Percentiles rank a stretch among this genome's conserved stretches.
Evolutionary conservation across 2,797 vertebrate species (phyloP).

Genomic region (Cichlasoma orientale): DNA sequence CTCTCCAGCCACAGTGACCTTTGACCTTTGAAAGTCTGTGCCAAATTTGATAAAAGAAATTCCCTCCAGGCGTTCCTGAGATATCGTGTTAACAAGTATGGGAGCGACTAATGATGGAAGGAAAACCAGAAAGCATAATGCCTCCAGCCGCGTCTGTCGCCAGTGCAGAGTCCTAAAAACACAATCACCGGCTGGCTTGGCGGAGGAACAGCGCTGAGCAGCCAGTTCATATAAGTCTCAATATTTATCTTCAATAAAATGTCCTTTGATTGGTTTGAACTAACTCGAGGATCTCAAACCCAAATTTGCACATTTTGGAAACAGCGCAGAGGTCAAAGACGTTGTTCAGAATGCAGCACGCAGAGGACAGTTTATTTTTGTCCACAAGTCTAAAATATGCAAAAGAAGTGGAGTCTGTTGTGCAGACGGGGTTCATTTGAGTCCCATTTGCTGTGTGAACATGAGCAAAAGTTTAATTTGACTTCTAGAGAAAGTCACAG

Average conservation of each 20-base stretch:
- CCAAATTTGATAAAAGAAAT: background rate
- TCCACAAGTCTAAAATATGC: constrained; percentile 13
- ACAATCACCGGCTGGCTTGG: background rate
- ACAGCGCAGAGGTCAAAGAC: constrained; percentile 29
- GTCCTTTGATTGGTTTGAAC: constrained; percentile 6
- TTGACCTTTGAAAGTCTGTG: background rate
- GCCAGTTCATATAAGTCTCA: constrained; percentile 20
- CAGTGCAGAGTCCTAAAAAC: background rate
- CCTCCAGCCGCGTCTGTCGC: background rate
- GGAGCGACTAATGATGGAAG: background rate
- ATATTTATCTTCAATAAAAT: constrained; percentile 37
- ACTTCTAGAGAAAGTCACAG: constrained; percentile 19
- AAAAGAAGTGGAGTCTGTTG: background rate
- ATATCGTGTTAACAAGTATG: background rate
- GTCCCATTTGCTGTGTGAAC: background rate
- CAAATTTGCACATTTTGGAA: constrained; percentile 10
- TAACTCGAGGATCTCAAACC: constrained; percentile 5
- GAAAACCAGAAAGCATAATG: background rate
- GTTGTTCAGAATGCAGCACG: background rate
- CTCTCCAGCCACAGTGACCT: background rate
- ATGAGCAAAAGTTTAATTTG: constrained; percentile 25
- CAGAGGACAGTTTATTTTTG: constrained; percentile 10
- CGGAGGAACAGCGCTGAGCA: constrained; percentile 10
- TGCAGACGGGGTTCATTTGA: constrained; percentile 17
- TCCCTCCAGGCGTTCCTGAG: background rate